Base-by-base conservation (phyloP, 1,140 invertebrate species). In the Bombyx mandarina region DNA sequence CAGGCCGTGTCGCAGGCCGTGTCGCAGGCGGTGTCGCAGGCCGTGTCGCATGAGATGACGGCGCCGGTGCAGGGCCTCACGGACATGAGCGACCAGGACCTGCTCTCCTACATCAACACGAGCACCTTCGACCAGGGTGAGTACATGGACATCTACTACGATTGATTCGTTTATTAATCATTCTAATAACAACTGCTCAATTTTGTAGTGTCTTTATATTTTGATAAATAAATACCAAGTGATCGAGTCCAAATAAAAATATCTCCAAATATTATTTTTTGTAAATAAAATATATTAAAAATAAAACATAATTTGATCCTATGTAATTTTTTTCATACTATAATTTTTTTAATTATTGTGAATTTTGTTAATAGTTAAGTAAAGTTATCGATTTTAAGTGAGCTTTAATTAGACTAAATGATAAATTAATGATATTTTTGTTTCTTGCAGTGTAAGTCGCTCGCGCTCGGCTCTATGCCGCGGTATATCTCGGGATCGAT, bases 21-120 rank as follows among this genome's bases (percentile, higher is more conserved):
- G 2, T 88, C 88, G 60, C 90, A 90, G 62, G 90, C 89, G 0
- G 90, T 91, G 6, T 89, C 89, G 57, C 90, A 91, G 69, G 89
- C 89, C 10, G 90, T 91, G 3, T 89, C 90, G 57, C 90, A 91
- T 65, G 90, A 91, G 60, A 90, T 91, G 60, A 89, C 90, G 58
- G 90, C 88, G 22, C 83, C 86, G 7, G 86, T 88, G 66, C 93
- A 93, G 75, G 92, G 94, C 42, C 88, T 96, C 57, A 93, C 93
- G 18, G 91, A 93, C 53, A 94, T 96, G 91, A 94, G 93, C 54
- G 94, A 95, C 70, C 93, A 93, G 77, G 94, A 96, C 88, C 89
- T 96, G 57, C 90, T 96, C 52, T 95, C 92, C 74, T 94, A 95
- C 76, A 96, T 96, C 54, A 95, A 96, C 89, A 93, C 94, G 10